Conservation (phyloP, 2,888 invertebrate genomes). For the Tetanocera ferruginea region DNA sequence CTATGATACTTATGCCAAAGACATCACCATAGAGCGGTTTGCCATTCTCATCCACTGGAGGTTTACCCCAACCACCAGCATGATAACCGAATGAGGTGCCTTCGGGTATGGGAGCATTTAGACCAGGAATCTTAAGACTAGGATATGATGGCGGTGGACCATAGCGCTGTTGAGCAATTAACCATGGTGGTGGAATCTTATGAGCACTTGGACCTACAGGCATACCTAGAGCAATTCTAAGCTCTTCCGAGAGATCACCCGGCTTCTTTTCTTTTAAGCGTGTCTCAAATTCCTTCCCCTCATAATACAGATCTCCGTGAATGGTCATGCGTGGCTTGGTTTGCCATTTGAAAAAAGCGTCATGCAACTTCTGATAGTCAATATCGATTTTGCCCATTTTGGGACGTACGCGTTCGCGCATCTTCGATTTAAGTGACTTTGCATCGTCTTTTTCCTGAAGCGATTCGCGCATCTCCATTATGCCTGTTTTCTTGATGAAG, state of each 20-base stretch:
- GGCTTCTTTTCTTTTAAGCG: slow-evolving; percentile 98
- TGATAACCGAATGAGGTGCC: slow-evolving; percentile 98
- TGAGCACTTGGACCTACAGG: slow-evolving; percentile 95
- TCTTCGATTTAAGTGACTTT: slow-evolving; percentile 95
- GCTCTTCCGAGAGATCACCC: slow-evolving; percentile 95
- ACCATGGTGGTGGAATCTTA: slow-evolving; percentile 93
- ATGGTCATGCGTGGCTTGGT: slow-evolving; percentile 99
- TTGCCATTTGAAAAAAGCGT: slow-evolving; percentile 99
- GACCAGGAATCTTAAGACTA: slow-evolving; percentile 95
- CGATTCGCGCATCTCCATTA: slow-evolving; percentile 99
- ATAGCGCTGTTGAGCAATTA: slow-evolving; percentile 80
- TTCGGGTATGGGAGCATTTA: slow-evolving; percentile 98
- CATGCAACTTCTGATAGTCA: slow-evolving; percentile 99
- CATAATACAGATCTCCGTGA: slow-evolving; percentile 98
- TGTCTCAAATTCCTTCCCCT: slow-evolving; percentile 99
- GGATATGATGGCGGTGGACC: slow-evolving; percentile 99
- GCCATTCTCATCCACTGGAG: slow-evolving; percentile 98
- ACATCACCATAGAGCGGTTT: slow-evolving; percentile 99
- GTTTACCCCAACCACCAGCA: slow-evolving; percentile 99
- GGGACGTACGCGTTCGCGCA: slow-evolving; percentile 95
- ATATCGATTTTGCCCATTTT: slow-evolving; percentile 99
- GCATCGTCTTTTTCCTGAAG: slow-evolving; percentile 97
- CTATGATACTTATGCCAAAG: slow-evolving; percentile 86
- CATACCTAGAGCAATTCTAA: slow-evolving; percentile 98
- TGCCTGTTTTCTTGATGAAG: slow-evolving; percentile 99